Evolutionary conservation across 2,113 vertebrate species (phyloP).

Genomic region (Zingel zingel): DNA sequence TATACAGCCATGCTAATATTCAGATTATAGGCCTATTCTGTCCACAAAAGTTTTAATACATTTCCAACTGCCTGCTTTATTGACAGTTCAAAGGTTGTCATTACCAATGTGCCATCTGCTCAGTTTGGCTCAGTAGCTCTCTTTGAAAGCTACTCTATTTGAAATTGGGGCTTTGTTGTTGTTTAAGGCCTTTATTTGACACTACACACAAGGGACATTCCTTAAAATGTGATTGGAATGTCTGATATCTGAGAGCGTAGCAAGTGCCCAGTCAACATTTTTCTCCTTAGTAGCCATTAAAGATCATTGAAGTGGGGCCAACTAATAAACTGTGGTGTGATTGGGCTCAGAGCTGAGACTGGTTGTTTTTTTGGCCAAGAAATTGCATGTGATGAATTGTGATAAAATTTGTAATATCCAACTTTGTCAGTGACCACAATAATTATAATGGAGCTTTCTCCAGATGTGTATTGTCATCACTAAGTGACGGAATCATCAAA

Average conservation of each 20-base stretch:
- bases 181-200: slow-evolving; percentile 12
- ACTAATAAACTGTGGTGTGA: background rate
- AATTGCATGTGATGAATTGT: background rate
- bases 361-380: background rate
- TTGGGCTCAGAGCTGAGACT: background rate
- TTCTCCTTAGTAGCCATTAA: background rate
- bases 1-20: slow-evolving; percentile 31
- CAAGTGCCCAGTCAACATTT: background rate
- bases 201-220: background rate
- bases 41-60: slow-evolving; percentile 1
- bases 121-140: background rate
- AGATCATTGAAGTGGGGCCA: background rate
- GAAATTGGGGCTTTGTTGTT: background rate
- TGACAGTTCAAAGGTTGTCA: background rate
- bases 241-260: background rate
- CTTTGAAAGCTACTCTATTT: background rate
- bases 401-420: background rate
- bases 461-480: background rate
- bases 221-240: slow-evolving; percentile 18
- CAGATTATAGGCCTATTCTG: background rate
- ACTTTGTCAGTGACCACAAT: slow-evolving; percentile 1
- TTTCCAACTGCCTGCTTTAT: slow-evolving; percentile 21
- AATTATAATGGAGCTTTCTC: background rate
- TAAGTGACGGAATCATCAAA: background rate
- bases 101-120: background rate